Conservation (phyloP, 2,888 invertebrate species). For the Dioctria linearis region DNA sequence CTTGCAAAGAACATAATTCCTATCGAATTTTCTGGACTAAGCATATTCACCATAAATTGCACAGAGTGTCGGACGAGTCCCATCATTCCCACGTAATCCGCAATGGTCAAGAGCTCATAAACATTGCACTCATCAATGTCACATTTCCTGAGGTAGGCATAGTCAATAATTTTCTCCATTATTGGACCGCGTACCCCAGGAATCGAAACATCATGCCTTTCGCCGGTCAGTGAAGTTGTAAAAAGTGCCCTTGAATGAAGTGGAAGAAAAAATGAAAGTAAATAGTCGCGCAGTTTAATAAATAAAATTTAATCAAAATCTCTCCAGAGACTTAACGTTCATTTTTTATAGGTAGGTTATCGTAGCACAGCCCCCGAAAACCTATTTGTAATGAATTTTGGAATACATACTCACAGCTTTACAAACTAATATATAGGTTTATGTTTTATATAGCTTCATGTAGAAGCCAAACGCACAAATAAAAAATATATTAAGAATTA, state of each 20-base stretch:
- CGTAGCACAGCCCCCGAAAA: too few relatives aligned
- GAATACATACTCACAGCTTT: too few relatives aligned
- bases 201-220: conserved; percentile 80
- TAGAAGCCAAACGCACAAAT: neutral
- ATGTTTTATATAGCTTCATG: neutral
- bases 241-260: conserved; percentile 79
- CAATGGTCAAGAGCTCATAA: conserved; percentile 84
- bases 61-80: conserved; percentile 88
- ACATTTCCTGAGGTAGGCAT: conserved; percentile 86
- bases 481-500: too few relatives aligned
- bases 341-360: too few relatives aligned
- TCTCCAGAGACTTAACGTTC: neutral
- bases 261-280: conserved; percentile 14
- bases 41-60: conserved; percentile 78
- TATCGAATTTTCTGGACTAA: conserved; percentile 86
- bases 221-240: conserved; percentile 83
- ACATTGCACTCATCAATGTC: conserved; percentile 85
- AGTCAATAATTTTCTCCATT: conserved; percentile 85
- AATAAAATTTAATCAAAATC: conserved; percentile 27
- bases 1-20: conserved; percentile 88
- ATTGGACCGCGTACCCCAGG: conserved; percentile 84
- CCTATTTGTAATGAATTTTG: too few relatives aligned
- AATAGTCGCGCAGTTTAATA: conserved; percentile 40
- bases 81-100: conserved; percentile 90
- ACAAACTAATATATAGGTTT: too few relatives aligned